Percentiles rank a stretch among this genome's conserved stretches.
Evolutionary conservation across 2,113 vertebrate genomes (phyloP).

Genomic region (Fulmarus glacialis): DNA sequence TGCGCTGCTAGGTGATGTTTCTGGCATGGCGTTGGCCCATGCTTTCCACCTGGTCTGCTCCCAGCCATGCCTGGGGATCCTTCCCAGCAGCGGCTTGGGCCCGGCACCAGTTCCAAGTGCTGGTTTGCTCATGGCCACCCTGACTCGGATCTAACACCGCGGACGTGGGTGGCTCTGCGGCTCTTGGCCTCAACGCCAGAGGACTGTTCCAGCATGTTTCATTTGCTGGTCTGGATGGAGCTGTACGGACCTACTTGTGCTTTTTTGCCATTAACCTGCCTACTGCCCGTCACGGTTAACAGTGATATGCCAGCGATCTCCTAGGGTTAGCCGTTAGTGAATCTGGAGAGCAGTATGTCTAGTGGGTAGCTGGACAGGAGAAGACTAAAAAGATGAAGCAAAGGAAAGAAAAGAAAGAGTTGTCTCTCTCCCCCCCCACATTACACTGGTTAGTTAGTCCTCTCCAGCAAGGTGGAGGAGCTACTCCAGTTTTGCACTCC

Average conservation of each 20-base stretch:
- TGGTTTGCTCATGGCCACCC: not conserved
- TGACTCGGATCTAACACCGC: fast-evolving
- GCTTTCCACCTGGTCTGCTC: not conserved
- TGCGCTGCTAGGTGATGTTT: not conserved
- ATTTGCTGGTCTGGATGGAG: not conserved
- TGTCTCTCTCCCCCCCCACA: not conserved
- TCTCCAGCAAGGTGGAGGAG: not conserved
- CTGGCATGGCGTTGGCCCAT: fast-evolving
- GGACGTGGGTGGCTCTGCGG: fast-evolving
- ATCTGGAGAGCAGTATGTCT: not conserved
- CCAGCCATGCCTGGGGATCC: not conserved
- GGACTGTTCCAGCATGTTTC: not conserved
- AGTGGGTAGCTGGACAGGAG: not conserved
- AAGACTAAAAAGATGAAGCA: not conserved
- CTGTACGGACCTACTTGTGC: not conserved
- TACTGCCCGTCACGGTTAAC: not conserved
- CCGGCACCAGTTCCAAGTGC: not conserved
- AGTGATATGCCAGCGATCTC: not conserved
- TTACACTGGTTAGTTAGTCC: not conserved
- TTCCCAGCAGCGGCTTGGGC: not conserved
- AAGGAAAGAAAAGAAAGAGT: not conserved
- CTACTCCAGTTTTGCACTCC: not conserved
- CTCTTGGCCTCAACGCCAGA: not conserved
- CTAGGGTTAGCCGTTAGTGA: not conserved
- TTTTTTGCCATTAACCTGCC: not conserved